phyloP scores from a whole-genome alignment of 64 coral and sea anemone genomes.

The Orbicella faveolata region DNA sequence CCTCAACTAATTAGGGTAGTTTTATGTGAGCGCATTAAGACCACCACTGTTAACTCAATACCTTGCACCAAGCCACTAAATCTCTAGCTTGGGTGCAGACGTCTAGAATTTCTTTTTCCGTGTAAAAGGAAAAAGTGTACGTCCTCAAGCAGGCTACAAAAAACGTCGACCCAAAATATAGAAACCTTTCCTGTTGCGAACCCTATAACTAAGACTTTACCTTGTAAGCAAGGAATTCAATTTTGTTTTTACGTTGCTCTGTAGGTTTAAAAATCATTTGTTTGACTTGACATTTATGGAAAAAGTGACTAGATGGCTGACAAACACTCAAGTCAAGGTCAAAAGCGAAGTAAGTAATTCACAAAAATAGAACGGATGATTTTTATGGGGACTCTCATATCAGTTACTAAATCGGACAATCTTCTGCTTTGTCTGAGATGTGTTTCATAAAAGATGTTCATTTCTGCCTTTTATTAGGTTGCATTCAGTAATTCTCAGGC shows the following conservation, averaged over 20 bases:
- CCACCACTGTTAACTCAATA: too few species aligned
- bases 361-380: not conserved
- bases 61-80: too few species aligned
- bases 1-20: too few species aligned
- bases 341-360: constrained; percentile 74
- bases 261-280: constrained; percentile 94
- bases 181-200: too few species aligned
- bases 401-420: not conserved
- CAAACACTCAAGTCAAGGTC: constrained; percentile 97
- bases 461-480: constrained; percentile 46
- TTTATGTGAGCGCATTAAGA: not conserved
- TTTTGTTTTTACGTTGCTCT: not conserved
- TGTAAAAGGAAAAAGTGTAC: too few species aligned
- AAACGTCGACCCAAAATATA: too few species aligned
- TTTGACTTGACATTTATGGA: constrained; percentile 98
- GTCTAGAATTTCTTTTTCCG: too few species aligned
- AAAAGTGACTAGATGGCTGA: constrained; percentile 90
- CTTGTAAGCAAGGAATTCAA: too few species aligned
- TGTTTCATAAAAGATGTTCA: not conserved
- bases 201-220: too few species aligned
- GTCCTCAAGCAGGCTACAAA: too few species aligned
- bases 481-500: constrained; percentile 98
- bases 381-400: not conserved
- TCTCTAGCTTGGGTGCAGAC: too few species aligned
- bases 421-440: not conserved